phyloP scores from a whole-genome alignment of 2,888 invertebrate genomes.

The Holacanthella duospinosa region DNA sequence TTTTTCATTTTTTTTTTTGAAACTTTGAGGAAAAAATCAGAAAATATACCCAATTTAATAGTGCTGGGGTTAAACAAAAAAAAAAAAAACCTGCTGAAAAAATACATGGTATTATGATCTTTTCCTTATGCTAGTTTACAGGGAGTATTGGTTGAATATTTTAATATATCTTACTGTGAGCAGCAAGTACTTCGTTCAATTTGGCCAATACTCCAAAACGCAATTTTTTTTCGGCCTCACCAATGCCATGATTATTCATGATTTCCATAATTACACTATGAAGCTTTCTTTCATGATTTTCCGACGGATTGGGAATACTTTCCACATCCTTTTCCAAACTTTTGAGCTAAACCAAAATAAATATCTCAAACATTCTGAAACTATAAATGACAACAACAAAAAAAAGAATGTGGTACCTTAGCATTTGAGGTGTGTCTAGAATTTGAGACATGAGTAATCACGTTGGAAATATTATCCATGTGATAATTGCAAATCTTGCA shows the following conservation, averaged over 20 bases:
- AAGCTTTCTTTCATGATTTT: background rate
- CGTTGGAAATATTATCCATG: conserved; percentile 24
- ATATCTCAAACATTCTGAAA: background rate
- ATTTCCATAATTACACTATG: conserved; percentile 9
- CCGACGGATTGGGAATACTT: background rate
- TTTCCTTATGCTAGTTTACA: no score
- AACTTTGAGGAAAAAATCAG: no score
- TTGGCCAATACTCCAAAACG: conserved; percentile 36
- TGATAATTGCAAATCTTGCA: conserved; percentile 33
- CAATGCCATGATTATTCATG: conserved; percentile 37
- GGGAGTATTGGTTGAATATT: no score
- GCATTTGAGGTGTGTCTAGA: conserved; percentile 25
- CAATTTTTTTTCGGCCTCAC: conserved; percentile 37
- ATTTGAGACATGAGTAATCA: conserved; percentile 27
- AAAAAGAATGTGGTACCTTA: conserved; percentile 16
- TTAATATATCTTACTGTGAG: conserved; percentile 12
- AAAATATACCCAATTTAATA: no score
- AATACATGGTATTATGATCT: no score
- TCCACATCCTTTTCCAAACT: background rate
- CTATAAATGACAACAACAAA: background rate
- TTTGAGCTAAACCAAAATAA: background rate
- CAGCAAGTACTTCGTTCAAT: conserved; percentile 29
- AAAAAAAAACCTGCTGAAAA: no score
- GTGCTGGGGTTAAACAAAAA: no score
- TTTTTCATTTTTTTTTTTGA: no score